phyloP scores from a whole-genome alignment of 1,140 invertebrate genomes.

The Pseudomyrmex dendroicus region DNA sequence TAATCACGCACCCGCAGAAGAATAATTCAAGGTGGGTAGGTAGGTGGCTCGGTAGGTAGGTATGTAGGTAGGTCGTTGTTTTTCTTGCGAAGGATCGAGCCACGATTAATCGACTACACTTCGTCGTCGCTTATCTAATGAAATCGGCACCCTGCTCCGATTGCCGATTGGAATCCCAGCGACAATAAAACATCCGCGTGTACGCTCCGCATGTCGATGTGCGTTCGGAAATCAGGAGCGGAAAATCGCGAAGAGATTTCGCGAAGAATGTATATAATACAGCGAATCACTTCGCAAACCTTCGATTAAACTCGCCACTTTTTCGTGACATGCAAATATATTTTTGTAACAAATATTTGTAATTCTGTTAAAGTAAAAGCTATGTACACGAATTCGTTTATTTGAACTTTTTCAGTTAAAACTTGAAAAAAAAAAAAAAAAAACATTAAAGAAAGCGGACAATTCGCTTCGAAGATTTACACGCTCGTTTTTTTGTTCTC shows the following conservation, averaged over 20 bases:
- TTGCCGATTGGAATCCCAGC: not conserved
- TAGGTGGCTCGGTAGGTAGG: slow-evolving; percentile 29
- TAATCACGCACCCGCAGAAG: slow-evolving; percentile 78
- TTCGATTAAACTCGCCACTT: too few relatives aligned
- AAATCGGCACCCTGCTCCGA: not conserved
- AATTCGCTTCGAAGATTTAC: not conserved
- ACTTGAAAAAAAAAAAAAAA: not conserved
- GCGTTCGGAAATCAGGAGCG: not conserved
- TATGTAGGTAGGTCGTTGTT: slow-evolving; percentile 30
- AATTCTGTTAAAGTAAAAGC: not conserved
- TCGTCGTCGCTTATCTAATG: slow-evolving; percentile 38
- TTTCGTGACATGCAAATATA: not conserved
- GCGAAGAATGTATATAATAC: not conserved
- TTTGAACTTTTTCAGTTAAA: not conserved
- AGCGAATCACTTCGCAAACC: not conserved
- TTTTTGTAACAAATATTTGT: not conserved
- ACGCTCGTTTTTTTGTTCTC: not conserved
- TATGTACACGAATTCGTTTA: not conserved
- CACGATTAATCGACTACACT: slow-evolving; percentile 27
- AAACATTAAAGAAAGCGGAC: too few relatives aligned
- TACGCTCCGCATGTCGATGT: not conserved
- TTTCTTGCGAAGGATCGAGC: slow-evolving; percentile 13
- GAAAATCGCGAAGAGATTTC: not conserved
- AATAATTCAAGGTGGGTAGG: slow-evolving; percentile 60
- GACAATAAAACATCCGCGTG: slow-evolving; percentile 1